These are phyloP conservation scores for Scalopus aquaticus DNA, from an alignment of 2,113 vertebrate genomes.

Conservation along the genomic window DNA sequence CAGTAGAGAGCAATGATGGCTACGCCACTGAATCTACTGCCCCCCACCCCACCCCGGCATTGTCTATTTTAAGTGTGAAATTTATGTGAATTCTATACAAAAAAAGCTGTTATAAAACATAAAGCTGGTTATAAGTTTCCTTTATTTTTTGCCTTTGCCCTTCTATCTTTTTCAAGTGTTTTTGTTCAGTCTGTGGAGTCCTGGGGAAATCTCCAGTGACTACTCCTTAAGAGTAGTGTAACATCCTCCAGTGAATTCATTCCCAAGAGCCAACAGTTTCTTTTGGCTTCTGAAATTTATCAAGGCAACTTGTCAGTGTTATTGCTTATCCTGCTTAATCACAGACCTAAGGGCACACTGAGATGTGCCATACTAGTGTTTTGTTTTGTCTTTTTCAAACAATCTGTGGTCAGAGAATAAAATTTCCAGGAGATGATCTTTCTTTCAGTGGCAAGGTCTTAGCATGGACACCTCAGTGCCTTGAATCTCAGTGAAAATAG, in stretches of 20 bases:
- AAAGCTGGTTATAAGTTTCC: neutral
- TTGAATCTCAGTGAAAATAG: neutral
- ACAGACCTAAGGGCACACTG: conserved; percentile 35
- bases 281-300: conserved; percentile 70
- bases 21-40: neutral
- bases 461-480: neutral
- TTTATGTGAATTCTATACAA: neutral
- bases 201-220: conserved; percentile 63
- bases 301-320: conserved; percentile 67
- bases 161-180: conserved; percentile 31
- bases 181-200: conserved; percentile 23
- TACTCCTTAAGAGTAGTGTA: conserved; percentile 29
- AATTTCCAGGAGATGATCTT: neutral
- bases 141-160: conserved; percentile 19
- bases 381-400: neutral
- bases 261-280: conserved; percentile 67
- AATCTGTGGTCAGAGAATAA: neutral
- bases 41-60: too few species aligned
- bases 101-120: neutral
- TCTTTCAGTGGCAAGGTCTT: neutral
- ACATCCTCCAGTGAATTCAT: conserved; percentile 65
- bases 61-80: neutral
- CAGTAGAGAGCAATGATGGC: neutral
- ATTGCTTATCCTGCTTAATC: conserved; percentile 63
- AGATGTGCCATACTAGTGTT: neutral